phyloP scores from a whole-genome alignment of 35 echinoderm and acorn worm genomes.

The Anneissia japonica region DNA sequence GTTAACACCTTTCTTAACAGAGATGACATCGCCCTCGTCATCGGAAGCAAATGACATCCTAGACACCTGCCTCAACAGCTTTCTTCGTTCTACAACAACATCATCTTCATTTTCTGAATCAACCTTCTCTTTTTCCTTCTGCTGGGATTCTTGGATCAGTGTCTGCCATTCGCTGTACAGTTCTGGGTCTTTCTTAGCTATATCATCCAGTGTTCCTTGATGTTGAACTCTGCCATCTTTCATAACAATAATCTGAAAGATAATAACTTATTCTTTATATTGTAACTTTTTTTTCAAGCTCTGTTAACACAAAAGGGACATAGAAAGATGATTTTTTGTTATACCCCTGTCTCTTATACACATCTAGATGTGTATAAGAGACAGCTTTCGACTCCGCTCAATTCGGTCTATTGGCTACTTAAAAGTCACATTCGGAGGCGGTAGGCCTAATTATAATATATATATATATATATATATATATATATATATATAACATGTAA shows the following conservation, averaged over 20 bases:
- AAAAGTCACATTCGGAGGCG: too few species aligned
- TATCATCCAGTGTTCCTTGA: slow-evolving; percentile 74
- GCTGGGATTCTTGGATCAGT: slow-evolving; percentile 20
- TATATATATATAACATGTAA: too few species aligned
- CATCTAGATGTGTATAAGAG: too few species aligned
- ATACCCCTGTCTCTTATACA: too few species aligned
- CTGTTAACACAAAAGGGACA: too few species aligned
- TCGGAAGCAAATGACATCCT: not conserved
- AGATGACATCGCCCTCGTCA: not conserved
- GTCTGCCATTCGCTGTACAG: slow-evolving; percentile 63
- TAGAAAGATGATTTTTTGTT: too few species aligned
- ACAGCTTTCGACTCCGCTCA: too few species aligned
- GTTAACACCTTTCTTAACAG: not conserved
- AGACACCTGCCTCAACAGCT: slow-evolving; percentile 62
- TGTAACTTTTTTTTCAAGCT: too few species aligned
- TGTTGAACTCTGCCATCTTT: slow-evolving; percentile 64
- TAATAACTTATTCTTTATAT: too few species aligned
- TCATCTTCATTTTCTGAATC: slow-evolving; percentile 42
- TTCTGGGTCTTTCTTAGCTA: slow-evolving; percentile 51
- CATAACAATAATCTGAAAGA: slow-evolving; percentile 95
- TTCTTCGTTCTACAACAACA: slow-evolving; percentile 36
- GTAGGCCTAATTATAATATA: too few species aligned
- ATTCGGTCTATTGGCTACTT: too few species aligned
- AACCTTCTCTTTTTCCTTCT: slow-evolving; percentile 40
- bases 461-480: too few species aligned